Percentiles rank a stretch among this genome's conserved stretches.
Evolutionary conservation across 2,888 invertebrate species (phyloP).

Genomic region (Caenorhabditis virilis): DNA sequence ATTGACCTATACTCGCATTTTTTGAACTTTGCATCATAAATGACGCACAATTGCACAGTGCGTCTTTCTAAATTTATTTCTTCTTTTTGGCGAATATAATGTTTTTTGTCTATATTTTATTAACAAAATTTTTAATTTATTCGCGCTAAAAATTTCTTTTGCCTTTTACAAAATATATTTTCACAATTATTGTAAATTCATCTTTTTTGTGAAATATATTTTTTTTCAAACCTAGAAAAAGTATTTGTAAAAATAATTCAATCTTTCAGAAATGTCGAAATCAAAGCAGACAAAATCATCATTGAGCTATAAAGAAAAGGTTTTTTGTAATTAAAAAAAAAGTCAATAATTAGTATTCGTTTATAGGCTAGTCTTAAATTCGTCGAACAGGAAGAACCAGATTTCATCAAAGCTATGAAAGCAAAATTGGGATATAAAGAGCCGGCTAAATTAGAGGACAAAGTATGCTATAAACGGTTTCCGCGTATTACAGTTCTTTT

Average conservation of each 20-base stretch:
- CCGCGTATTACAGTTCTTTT: background rate
- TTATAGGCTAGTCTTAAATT: slow-evolving; percentile 40
- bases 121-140: too few relatives aligned
- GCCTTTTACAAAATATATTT: too few relatives aligned
- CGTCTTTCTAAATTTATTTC: too few relatives aligned
- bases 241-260: too few relatives aligned
- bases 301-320: slow-evolving; percentile 35
- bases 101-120: too few relatives aligned
- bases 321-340: slow-evolving; percentile 1
- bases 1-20: too few relatives aligned
- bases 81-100: too few relatives aligned
- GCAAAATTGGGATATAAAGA: slow-evolving; percentile 61
- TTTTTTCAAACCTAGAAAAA: background rate
- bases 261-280: slow-evolving; percentile 36
- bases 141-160: too few relatives aligned
- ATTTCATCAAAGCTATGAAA: slow-evolving; percentile 61
- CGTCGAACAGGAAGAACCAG: slow-evolving; percentile 61
- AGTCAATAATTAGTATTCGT: background rate
- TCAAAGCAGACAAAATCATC: slow-evolving; percentile 24
- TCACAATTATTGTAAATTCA: too few relatives aligned
- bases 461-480: slow-evolving; percentile 37
- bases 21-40: too few relatives aligned
- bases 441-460: slow-evolving; percentile 61
- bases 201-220: background rate
- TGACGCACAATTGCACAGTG: too few relatives aligned